Evolutionary conservation across 2,888 invertebrate species (phyloP), one percentile per base, ranked within the genome.

Genomic region (Atethmia centrago): DNA sequence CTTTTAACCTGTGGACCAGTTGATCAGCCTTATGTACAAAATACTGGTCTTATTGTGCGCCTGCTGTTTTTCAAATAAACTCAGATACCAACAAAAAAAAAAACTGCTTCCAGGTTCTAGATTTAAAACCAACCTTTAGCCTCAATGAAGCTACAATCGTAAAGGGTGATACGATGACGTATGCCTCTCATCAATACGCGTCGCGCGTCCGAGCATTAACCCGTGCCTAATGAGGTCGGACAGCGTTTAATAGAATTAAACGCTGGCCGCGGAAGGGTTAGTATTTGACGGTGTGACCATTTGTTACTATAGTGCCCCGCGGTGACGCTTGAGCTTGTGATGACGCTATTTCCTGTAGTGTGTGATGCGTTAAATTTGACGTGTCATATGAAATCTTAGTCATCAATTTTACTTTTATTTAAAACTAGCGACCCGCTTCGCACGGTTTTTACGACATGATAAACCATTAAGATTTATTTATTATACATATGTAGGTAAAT

Each of bases 161-260:
- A 77, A 63, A 80, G 90, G 90, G 90, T 88, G 90, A 94, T 94
- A 90, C 89, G 93, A 94, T 95, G 95, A 95, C 93, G 93, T 94
- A 95, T 94, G 86, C 84, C 80, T 84, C 87, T 88, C 94, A 95
- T 95, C 94, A 94, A 95, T 95, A 94, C 87, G 87, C 89, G 95
- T 95, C 94, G 89, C 76, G 87, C 87, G 79, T 77, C 85, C 89
- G 89, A 90, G 87, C 92, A 92, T 94, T 94, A 95, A 94, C 94
- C 94, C 93, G 90, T 87, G 86, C 89, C 88, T 93, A 94, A 95
- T 95, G 94, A 94, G 93, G 93, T 94, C 92, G 90, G 90, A 91
- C 91, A 90, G 87, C 88, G 90, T 91, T 92, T 94, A 93, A 95
- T 95, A 94, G 92, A 95, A 94, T 95, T 94, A 94, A 94, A 93